A percentile compares a stretch with the other conserved stretches of the same genome.
These are phyloP conservation scores for Zophobas atratus DNA, from an alignment of 1,140 invertebrate species.

Conservation along the genomic window DNA sequence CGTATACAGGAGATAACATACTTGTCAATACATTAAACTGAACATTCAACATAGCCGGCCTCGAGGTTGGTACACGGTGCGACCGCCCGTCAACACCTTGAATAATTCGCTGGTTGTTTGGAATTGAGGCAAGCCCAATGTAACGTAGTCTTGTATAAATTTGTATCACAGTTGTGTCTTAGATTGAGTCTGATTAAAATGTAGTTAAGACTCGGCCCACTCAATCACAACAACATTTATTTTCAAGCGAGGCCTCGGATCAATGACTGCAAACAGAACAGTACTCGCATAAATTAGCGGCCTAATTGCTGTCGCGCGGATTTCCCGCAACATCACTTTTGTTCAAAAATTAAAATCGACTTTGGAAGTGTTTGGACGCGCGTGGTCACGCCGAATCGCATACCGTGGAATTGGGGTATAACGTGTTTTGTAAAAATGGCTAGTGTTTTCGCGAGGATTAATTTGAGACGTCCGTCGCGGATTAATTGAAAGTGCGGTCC, in stretches of 20 bases:
- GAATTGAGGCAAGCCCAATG: constrained; percentile 62
- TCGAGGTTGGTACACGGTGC: constrained; percentile 5
- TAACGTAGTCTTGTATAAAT: constrained; percentile 66
- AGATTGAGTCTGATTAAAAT: constrained; percentile 65
- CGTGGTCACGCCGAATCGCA: no score
- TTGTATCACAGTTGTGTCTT: constrained; percentile 64
- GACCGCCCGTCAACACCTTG: constrained; percentile 22
- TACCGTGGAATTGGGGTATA: no score
- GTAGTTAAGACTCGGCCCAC: constrained; percentile 63
- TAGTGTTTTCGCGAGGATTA: no score
- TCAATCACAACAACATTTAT: constrained; percentile 63
- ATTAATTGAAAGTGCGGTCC: not conserved
- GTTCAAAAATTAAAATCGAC: no score
- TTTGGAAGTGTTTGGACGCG: no score
- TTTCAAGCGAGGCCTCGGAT: constrained; percentile 58
- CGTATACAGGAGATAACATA: constrained; percentile 64
- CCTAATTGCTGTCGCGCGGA: constrained; percentile 51
- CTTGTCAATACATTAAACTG: constrained; percentile 66
- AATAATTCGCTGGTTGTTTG: constrained; percentile 56
- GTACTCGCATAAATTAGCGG: constrained; percentile 57
- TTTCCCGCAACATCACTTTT: no score
- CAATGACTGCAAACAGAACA: constrained; percentile 59
- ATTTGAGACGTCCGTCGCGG: not conserved
- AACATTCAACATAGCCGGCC: constrained; percentile 61
- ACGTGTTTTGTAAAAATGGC: no score